Percentiles rank a stretch among this genome's conserved stretches.
Conservation (phyloP, 1,140 invertebrate genomes). For the Ridgeia piscesae region DNA sequence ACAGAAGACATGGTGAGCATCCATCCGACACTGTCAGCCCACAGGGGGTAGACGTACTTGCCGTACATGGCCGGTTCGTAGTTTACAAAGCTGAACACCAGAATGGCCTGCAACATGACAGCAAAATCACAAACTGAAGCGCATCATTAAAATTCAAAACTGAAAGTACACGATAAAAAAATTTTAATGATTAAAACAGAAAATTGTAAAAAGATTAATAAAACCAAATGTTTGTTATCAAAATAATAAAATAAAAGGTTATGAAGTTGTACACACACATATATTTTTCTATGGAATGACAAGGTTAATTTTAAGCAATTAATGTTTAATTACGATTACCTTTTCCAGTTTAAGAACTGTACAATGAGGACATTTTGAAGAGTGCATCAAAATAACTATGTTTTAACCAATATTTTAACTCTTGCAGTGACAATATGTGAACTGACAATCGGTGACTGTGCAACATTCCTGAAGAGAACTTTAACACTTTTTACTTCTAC, state of each 20-base stretch:
- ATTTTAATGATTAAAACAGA: not conserved
- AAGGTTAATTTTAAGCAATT: no score
- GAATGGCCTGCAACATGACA: constrained; percentile 24
- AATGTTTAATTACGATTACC: no score
- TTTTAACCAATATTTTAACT: no score
- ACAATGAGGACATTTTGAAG: no score
- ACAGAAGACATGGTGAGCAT: constrained; percentile 23
- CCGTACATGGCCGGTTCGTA: constrained; percentile 23
- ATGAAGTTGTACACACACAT: not conserved
- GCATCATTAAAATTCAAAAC: not conserved
- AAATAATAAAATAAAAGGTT: not conserved
- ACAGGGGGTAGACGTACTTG: constrained; percentile 21
- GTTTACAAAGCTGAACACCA: constrained; percentile 26
- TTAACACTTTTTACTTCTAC: no score
- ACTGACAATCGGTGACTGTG: no score
- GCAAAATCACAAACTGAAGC: no score
- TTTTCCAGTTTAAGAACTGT: no score
- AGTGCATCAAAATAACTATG: no score
- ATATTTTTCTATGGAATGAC: no score
- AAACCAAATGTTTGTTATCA: not conserved
- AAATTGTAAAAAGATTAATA: not conserved
- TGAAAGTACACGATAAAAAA: not conserved
- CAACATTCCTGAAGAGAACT: no score
- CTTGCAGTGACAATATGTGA: no score
- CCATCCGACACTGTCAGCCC: constrained; percentile 30